A percentile compares a stretch with the other conserved stretches of the same genome.
Conservation (phyloP, 2,113 vertebrate species). For the Heterochromis multidens region DNA sequence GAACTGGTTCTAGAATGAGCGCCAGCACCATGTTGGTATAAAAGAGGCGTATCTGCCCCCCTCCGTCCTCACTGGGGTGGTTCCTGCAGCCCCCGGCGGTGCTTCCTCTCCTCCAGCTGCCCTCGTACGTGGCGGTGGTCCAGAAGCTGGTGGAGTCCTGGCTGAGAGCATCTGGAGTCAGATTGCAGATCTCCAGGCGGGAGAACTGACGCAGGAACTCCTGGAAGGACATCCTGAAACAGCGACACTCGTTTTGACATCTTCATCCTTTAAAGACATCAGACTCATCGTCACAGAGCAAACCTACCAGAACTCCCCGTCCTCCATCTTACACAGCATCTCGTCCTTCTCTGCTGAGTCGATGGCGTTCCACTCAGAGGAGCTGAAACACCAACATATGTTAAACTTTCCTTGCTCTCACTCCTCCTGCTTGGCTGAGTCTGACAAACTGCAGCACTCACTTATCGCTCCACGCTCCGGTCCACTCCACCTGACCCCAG, state of each 20-base stretch:
- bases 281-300: too few species aligned
- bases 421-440: rapidly evolving
- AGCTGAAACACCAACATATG: conserved; percentile 61
- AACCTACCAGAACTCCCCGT: conserved; percentile 91
- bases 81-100: conserved; percentile 90
- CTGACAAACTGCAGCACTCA: conserved; percentile 31
- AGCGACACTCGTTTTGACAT: neutral
- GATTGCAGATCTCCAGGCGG: conserved; percentile 88
- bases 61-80: conserved; percentile 66
- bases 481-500: conserved; percentile 94
- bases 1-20: neutral
- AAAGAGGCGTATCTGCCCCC: neutral
- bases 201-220: conserved; percentile 89
- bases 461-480: conserved; percentile 91
- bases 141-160: conserved; percentile 75
- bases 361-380: conserved; percentile 83
- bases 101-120: conserved; percentile 85
- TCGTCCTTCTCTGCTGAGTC: conserved; percentile 69
- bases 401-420: neutral
- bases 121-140: conserved; percentile 81
- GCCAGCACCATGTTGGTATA: neutral
- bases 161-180: conserved; percentile 81
- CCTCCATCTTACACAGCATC: conserved; percentile 83
- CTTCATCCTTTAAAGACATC: neutral
- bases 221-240: conserved; percentile 86